These are phyloP conservation scores for Apodemus agrarius DNA, from an alignment of 2,797 vertebrate genomes.

Conservation along the genomic window DNA sequence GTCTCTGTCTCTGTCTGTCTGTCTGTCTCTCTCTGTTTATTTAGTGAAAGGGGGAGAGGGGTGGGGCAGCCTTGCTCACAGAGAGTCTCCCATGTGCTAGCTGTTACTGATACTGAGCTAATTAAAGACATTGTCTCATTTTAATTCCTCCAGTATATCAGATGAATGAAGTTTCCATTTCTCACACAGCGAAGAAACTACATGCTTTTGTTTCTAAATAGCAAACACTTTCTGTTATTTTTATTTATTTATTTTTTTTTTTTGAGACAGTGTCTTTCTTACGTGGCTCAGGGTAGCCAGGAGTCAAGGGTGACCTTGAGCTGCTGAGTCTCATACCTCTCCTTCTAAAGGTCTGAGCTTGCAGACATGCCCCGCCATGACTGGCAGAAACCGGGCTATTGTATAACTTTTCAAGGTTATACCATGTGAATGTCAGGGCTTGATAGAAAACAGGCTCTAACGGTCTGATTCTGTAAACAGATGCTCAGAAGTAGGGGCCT, in stretches of 20 bases:
- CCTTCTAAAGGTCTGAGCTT: background rate
- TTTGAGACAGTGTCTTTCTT: background rate
- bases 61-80: background rate
- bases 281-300: background rate
- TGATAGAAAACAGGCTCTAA: background rate
- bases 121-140: background rate
- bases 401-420: background rate
- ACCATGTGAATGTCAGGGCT: background rate
- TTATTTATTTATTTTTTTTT: no score
- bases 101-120: background rate
- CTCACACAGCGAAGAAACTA: background rate
- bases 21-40: background rate
- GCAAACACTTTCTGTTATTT: background rate
- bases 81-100: background rate
- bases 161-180: background rate
- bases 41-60: background rate
- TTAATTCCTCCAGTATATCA: background rate
- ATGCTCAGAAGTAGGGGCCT: background rate
- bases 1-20: background rate
- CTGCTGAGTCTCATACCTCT: background rate
- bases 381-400: background rate
- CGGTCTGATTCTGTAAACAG: conserved; percentile 29
- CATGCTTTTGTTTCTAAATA: background rate
- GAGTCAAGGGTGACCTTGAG: background rate
- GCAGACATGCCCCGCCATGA: background rate